phyloP scores from a whole-genome alignment of 2,113 vertebrate genomes.

The Micronycteris hirsuta region DNA sequence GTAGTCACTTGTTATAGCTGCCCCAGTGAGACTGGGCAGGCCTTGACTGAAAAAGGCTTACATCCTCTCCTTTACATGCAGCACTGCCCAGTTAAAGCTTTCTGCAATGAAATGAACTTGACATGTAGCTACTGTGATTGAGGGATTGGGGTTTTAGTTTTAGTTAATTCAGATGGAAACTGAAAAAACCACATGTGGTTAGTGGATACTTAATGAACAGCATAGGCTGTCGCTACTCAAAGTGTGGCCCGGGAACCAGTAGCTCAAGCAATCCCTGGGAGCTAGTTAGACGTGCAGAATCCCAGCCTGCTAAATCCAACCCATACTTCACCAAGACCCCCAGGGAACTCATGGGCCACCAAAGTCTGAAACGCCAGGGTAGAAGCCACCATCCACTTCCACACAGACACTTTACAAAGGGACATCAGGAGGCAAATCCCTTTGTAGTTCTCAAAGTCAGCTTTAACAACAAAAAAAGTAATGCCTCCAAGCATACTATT shows the following conservation, averaged over 20 bases:
- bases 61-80: not conserved
- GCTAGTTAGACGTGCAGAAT: not conserved
- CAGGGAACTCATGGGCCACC: not conserved
- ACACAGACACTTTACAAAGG: not conserved
- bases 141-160: not conserved
- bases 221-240: not conserved
- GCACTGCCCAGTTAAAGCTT: not conserved
- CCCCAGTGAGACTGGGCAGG: not conserved
- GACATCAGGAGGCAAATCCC: not conserved
- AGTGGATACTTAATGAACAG: not conserved
- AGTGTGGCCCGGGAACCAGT: not conserved
- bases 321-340: not conserved
- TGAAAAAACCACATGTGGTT: not conserved
- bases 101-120: not conserved
- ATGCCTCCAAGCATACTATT: not conserved
- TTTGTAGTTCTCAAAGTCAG: not conserved
- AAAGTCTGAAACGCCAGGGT: not conserved
- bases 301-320: not conserved
- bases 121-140: not conserved
- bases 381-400: not conserved
- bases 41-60: not conserved
- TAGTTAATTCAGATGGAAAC: not conserved
- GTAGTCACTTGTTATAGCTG: not conserved
- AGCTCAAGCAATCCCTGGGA: not conserved
- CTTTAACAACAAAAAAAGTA: not conserved